phyloP scores from a whole-genome alignment of 2,113 vertebrate genomes.

The Columbina picui region DNA sequence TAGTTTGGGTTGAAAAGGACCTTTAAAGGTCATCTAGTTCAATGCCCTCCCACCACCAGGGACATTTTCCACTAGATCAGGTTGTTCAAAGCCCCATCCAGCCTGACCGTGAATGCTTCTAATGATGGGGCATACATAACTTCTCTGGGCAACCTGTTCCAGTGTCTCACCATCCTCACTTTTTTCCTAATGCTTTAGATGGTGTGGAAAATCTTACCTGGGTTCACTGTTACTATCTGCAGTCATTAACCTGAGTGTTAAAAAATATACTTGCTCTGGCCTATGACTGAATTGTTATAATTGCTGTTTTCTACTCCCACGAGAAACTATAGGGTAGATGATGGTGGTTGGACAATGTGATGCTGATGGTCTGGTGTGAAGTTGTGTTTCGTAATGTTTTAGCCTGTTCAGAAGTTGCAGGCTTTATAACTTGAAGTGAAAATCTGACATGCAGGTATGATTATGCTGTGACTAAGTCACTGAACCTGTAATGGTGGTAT shows the following conservation, averaged over 20 bases:
- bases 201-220: neutral
- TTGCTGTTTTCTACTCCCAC: neutral
- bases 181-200: neutral
- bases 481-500: neutral
- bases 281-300: neutral
- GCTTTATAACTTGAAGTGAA: neutral
- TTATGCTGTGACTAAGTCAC: neutral
- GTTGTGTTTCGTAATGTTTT: neutral
- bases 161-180: neutral
- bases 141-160: neutral
- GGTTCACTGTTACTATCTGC: neutral
- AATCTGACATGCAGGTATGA: neutral
- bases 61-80: neutral
- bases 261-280: neutral
- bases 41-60: accelerated
- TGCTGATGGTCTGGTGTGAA: neutral
- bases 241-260: neutral
- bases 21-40: neutral
- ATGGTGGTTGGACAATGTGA: accelerated
- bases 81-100: neutral
- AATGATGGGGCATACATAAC: neutral
- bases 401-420: neutral
- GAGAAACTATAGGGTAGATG: neutral
- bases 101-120: neutral
- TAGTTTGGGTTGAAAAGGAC: neutral